Base-by-base conservation (phyloP, 1,140 invertebrate species). In the Brachionus calyciflorus region DNA sequence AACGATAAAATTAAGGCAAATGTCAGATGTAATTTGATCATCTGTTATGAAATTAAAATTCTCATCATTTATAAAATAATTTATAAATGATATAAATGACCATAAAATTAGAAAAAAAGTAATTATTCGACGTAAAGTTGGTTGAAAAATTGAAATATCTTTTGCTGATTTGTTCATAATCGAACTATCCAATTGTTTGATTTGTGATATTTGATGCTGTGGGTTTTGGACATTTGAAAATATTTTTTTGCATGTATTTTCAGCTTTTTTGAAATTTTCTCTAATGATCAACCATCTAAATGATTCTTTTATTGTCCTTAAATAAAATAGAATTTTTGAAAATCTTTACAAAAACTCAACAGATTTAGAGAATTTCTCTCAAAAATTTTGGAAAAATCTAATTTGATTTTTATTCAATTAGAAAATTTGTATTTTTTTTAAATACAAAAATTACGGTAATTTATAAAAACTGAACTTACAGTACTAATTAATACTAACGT, bases 231-330 rank as follows among this genome's bases (percentile, higher is more conserved):
- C 19, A 28, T 26, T 26, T 40, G 9, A 24, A 17, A 73, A 49
- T 26, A 73, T 73, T 49, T 55, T 49, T 19, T 55, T 51, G 46
- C 69, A 73, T 12, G 51, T 28, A 5, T n/a, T 51, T 41, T 73
- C 44, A 12, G 69, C 69, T 55, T 41, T 37, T 21, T 37, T 55
- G 2, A 51, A 51, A 33, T 73, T 24, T 2, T 28, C 69, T 24
- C 26, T 49, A 17, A 73, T 41, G 3, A 73, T n/a, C 14, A 73
- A 33, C 69, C 69, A 73, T 73, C 51, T 73, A 28, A 73, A 73
- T 26, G 69, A 73, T 51, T 73, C 69, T 51, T 73, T 73, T 49
- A 73, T 73, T 19, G 51, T 48, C 65, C 65, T 70, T 48, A 21
- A 28, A 49, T 4, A 19, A 12, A 19, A 51, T 5, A 33, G 30